Percentiles rank a stretch among this genome's conserved stretches.
Conservation (phyloP, 30 jellyfish, hydroid and myxozoan species). For the Turritopsis rubra region DNA sequence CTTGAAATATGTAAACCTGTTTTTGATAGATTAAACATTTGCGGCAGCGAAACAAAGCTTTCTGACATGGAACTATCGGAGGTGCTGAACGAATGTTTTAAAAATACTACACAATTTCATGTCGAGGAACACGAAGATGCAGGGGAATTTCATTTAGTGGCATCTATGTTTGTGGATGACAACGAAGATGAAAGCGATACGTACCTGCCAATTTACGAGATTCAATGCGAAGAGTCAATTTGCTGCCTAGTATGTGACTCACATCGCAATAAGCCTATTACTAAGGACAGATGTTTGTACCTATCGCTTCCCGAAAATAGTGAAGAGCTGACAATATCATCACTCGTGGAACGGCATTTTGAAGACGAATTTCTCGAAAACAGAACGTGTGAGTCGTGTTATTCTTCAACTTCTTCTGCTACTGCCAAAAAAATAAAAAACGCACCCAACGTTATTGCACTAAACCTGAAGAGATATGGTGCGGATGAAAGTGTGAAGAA, state of each 20-base stretch:
- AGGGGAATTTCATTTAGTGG: conserved; percentile 13
- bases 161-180: conserved; percentile 8
- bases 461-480: too few relatives aligned
- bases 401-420: too few relatives aligned
- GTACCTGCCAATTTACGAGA: neutral
- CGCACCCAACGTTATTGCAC: too few relatives aligned
- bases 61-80: neutral
- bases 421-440: too few relatives aligned
- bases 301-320: too few relatives aligned
- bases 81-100: conserved; percentile 9
- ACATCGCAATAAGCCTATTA: neutral
- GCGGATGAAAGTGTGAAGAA: too few relatives aligned
- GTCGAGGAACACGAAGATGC: conserved; percentile 9
- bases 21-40: neutral
- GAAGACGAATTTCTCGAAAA: too few relatives aligned
- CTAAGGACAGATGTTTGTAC: too few relatives aligned
- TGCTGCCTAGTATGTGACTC: conserved; percentile 13
- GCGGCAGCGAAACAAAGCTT: neutral
- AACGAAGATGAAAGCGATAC: neutral
- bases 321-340: too few relatives aligned
- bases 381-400: too few relatives aligned
- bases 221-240: conserved; percentile 13
- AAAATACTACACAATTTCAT: neutral
- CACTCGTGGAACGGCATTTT: too few relatives aligned
- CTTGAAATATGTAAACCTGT: neutral